Percentiles rank a stretch among this genome's conserved stretches.
Conservation (phyloP, 2,888 invertebrate genomes). For the Caenorhabditis wallacei region DNA sequence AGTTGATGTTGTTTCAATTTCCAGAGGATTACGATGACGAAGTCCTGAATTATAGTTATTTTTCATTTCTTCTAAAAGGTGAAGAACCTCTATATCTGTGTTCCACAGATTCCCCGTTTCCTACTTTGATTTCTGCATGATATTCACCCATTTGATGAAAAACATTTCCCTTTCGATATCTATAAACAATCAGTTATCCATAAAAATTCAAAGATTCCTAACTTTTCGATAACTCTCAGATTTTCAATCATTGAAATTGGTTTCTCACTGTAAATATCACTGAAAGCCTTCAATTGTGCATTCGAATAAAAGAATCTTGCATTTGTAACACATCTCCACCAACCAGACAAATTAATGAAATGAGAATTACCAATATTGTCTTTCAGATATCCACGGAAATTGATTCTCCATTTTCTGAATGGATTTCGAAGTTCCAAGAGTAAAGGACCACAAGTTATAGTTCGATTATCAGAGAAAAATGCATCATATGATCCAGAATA, state of each 20-base stretch:
- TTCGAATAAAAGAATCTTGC: conserved; percentile 69
- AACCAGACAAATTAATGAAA: conserved; percentile 68
- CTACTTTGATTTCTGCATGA: conserved; percentile 57
- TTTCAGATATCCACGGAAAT: conserved; percentile 72
- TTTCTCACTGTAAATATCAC: conserved; percentile 34
- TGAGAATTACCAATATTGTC: conserved; percentile 30
- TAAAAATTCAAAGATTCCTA: not conserved
- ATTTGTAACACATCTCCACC: conserved; percentile 73
- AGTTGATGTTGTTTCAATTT: conserved; percentile 14
- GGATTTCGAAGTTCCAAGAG: conserved; percentile 73
- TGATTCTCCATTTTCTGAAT: conserved; percentile 74
- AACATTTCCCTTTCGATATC: conserved; percentile 36
- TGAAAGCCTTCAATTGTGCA: conserved; percentile 22
- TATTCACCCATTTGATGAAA: conserved; percentile 62
- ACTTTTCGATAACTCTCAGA: conserved; percentile 41
- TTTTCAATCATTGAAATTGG: conserved; percentile 40
- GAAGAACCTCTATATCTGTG: conserved; percentile 48
- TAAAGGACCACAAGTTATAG: conserved; percentile 66
- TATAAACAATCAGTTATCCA: not conserved
- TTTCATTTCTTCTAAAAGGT: not conserved
- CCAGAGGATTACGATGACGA: conserved; percentile 31
- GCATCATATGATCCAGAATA: conserved; percentile 43
- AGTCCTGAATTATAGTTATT: conserved; percentile 29
- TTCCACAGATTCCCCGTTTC: conserved; percentile 11
- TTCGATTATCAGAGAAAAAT: conserved; percentile 4